Evolutionary conservation across 2,888 invertebrate species (phyloP), one percentile per base, ranked within the genome.

Genomic region (Standfussiana lucernea): DNA sequence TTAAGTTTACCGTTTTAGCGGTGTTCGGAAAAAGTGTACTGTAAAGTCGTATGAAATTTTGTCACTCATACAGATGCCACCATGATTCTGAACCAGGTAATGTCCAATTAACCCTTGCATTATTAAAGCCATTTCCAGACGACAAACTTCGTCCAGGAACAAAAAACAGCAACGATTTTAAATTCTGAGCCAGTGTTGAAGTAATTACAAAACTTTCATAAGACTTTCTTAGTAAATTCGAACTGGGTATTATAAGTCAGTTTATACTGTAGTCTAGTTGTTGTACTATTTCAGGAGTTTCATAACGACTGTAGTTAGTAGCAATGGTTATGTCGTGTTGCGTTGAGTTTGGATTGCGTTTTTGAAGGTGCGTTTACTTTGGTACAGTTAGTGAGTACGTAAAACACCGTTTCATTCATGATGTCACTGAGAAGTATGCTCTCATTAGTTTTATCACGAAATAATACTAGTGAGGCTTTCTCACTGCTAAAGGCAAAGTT

Each of bases 131-230:
- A 40, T 24, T 47, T 45, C 4, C n/a, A 47, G 74, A 40, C 37
- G 18, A 24, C 10, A 42, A 70, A 82, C 70, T 80, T 82, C 8
- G 8, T 61, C 59, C 62, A 65, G 59, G 2, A 42, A 45, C 35
- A 32, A n/a, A 56, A 74, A 47, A 28, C 35, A 28, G 61, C 53
- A 56, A 56, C 24, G n/a, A 32, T 77, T 77, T 71, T 67, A 80
- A 77, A 82, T 82, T 82, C 77, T 21, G 66, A 32, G 61, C 67
- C 67, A 47, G 70, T 42, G 47, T 47, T 75, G 21, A 56, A 61
- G 77, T 71, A 35, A 62, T 70, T 47, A 66, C 53, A 42, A 70
- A 77, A 77, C 35, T 82, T 80, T 53, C 45, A 18, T 45, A 59
- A 65, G 50, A 28, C 56, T 56, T 65, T 56, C 77, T 77, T 65